Percentiles rank a stretch among this genome's conserved stretches.
Evolutionary conservation across 2,113 vertebrate genomes (phyloP).

Genomic region (Mastomys natalensis): DNA sequence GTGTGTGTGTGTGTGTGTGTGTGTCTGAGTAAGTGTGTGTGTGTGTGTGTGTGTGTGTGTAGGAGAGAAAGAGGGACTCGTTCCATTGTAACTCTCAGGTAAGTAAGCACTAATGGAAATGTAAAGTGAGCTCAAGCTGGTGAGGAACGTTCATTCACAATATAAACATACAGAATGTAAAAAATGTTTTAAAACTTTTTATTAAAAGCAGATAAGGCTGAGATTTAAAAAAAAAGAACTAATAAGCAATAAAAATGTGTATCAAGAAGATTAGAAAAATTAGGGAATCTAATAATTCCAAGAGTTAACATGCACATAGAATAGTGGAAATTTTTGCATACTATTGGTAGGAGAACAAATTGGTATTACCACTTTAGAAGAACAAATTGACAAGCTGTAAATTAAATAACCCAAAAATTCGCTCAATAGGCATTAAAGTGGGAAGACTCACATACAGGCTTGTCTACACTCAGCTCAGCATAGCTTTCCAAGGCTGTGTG

Average conservation of each 20-base stretch:
- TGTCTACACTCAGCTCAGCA: not conserved
- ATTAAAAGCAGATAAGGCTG: not conserved
- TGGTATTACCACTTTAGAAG: not conserved
- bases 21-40: not conserved
- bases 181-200: not conserved
- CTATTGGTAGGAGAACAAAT: not conserved
- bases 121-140: not conserved
- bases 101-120: conserved; percentile 4
- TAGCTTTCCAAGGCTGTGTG: not conserved
- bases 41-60: not conserved
- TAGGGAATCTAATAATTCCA: conserved; percentile 21
- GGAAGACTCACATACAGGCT: not conserved
- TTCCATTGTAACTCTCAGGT: not conserved
- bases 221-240: not conserved
- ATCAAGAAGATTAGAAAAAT: not conserved
- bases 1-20: not conserved
- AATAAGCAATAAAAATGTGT: not conserved
- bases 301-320: not conserved
- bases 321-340: not conserved
- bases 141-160: not conserved
- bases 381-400: not conserved
- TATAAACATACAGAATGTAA: not conserved
- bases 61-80: not conserved
- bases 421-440: not conserved
- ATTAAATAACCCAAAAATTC: not conserved